A percentile compares a stretch with the other conserved stretches of the same genome.
Conservation (phyloP, 1,140 invertebrate species). For the Hestina assimilis region DNA sequence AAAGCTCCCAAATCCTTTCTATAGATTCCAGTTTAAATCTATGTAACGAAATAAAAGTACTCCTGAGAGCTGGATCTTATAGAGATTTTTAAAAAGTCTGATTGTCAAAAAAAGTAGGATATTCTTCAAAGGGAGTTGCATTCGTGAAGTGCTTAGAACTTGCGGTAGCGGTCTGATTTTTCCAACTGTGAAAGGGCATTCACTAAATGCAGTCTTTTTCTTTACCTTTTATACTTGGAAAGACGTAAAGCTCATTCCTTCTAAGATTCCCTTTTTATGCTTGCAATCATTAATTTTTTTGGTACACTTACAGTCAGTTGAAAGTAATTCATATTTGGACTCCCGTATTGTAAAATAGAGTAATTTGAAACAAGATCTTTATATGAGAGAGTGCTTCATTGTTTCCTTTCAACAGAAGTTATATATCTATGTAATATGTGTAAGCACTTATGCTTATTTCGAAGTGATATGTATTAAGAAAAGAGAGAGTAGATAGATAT, state of each 20-base stretch:
- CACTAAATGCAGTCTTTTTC: constrained; percentile 71
- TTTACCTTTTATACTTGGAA: constrained; percentile 68
- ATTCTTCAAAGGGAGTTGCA: constrained; percentile 65
- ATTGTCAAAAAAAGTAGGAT: constrained; percentile 70
- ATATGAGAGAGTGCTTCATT: no score
- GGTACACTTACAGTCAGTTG: constrained; percentile 23
- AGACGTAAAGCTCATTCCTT: constrained; percentile 65
- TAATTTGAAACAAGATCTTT: no score
- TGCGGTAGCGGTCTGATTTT: constrained; percentile 64
- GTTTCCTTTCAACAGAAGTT: no score
- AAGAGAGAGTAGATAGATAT: no score
- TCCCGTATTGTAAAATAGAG: no score
- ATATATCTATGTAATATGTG: no score
- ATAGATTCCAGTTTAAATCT: constrained; percentile 19
- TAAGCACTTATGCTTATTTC: no score
- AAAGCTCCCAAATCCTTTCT: constrained; percentile 6
- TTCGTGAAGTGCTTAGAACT: constrained; percentile 66
- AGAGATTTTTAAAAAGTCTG: constrained; percentile 41
- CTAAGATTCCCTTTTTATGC: constrained; percentile 60
- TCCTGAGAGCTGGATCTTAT: constrained; percentile 17
- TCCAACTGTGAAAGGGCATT: constrained; percentile 68
- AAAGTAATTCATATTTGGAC: constrained; percentile 13
- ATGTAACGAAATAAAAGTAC: constrained; percentile 29
- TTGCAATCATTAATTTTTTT: constrained; percentile 71
- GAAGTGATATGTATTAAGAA: no score